These are phyloP conservation scores for Enteromius thamalakanensis DNA, from an alignment of 2,797 vertebrate genomes.

Conservation along the genomic window DNA sequence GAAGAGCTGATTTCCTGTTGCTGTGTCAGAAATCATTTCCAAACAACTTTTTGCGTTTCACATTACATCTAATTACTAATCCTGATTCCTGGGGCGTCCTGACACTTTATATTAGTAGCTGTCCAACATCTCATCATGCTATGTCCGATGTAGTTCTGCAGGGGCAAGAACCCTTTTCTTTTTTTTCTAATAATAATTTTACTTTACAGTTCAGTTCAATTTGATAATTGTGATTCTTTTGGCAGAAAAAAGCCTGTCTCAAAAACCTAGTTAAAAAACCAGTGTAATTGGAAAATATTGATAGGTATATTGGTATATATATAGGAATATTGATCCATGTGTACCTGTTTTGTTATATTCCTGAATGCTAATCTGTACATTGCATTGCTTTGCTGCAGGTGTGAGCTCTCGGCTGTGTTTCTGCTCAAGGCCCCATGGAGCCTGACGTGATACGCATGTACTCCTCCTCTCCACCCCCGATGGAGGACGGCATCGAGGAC, in stretches of 20 bases:
- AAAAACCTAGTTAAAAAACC: background rate
- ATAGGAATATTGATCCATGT: background rate
- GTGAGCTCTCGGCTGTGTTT: conserved; percentile 68
- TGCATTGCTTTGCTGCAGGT: conserved; percentile 69
- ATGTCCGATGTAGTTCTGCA: background rate
- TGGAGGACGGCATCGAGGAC: conserved; percentile 91
- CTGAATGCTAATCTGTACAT: background rate
- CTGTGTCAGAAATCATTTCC: background rate
- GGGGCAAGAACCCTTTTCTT: background rate
- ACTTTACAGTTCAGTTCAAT: background rate
- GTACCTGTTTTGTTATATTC: background rate
- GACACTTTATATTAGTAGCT: background rate
- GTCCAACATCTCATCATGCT: background rate
- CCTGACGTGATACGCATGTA: conserved; percentile 95
- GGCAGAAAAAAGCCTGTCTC: background rate
- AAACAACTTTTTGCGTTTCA: background rate
- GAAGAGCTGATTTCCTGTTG: background rate
- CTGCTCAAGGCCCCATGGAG: conserved; percentile 82
- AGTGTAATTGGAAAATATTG: background rate
- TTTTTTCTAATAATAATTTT: background rate
- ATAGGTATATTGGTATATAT: no score
- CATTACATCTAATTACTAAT: background rate
- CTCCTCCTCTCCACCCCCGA: conserved; percentile 93
- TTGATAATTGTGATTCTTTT: background rate
- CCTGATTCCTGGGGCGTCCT: background rate